Percentiles rank a stretch among this genome's conserved stretches.
These are phyloP conservation scores for Callocephalon fimbriatum DNA, from an alignment of 2,113 vertebrate genomes.

Conservation along the genomic window DNA sequence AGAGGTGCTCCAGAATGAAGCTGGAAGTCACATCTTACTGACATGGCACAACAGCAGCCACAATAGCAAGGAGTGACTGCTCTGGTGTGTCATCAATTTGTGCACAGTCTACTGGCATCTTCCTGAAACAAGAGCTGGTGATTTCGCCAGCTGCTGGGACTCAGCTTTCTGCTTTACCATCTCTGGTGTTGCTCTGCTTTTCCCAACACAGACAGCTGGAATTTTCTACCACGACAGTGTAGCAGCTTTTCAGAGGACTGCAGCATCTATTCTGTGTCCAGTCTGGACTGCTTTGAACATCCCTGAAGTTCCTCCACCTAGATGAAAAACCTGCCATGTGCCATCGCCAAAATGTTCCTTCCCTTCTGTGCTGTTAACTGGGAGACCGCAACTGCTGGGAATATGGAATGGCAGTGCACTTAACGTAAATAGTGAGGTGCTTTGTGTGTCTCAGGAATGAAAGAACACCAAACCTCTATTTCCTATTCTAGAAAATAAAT, in stretches of 20 bases:
- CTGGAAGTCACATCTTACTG: background rate
- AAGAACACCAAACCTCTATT: background rate
- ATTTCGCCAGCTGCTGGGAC: background rate
- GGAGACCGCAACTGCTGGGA: background rate
- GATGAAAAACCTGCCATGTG: background rate
- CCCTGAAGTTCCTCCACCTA: background rate
- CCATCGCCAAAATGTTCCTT: background rate
- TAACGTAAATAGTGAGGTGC: background rate
- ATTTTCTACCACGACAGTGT: fast-evolving
- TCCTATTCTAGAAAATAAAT: background rate
- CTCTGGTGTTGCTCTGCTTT: background rate
- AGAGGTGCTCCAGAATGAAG: background rate
- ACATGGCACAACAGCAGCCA: fast-evolving
- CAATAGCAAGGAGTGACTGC: background rate
- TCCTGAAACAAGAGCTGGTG: background rate
- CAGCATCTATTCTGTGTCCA: background rate
- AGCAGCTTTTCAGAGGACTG: background rate
- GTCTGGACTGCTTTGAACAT: background rate
- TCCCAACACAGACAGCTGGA: background rate
- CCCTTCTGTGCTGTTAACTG: background rate
- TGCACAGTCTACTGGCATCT: background rate
- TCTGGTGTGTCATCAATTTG: background rate
- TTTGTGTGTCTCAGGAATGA: background rate
- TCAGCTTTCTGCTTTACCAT: background rate
- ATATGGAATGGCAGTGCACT: background rate